phyloP scores from a whole-genome alignment of 2,797 vertebrate species.

The Neosalanx taihuensis region DNA sequence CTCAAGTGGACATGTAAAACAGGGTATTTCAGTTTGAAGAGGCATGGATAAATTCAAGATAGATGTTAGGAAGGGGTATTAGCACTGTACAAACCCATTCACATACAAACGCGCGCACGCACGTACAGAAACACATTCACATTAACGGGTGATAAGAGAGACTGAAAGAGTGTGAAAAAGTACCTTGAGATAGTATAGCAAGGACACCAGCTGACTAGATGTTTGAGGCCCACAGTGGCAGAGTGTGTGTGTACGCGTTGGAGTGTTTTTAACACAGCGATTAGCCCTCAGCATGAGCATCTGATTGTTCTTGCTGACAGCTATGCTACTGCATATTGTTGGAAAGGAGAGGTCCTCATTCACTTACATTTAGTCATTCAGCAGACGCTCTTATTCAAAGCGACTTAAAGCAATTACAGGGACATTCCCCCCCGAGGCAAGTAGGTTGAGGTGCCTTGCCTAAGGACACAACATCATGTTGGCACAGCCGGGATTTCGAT shows the following conservation, averaged over 20 bases:
- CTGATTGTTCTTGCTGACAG: not conserved
- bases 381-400: no score
- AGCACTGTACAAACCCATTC: conserved; percentile 54
- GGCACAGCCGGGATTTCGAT: no score
- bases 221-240: not conserved
- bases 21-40: not conserved
- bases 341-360: no score
- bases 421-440: no score
- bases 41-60: not conserved
- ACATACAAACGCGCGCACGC: conserved; percentile 14
- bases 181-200: conserved; percentile 5
- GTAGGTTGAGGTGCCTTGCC: no score
- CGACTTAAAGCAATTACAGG: no score
- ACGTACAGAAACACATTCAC: conserved; percentile 32
- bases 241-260: not conserved
- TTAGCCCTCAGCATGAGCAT: not conserved
- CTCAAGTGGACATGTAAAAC: not conserved
- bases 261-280: no score
- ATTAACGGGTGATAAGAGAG: conserved; percentile 37
- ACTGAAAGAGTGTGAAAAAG: conserved; percentile 25
- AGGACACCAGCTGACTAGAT: not conserved
- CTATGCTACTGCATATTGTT: no score
- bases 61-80: not conserved
- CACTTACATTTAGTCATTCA: no score
- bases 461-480: no score